Percentiles rank a stretch among this genome's conserved stretches.
Evolutionary conservation across 2,113 vertebrate genomes (phyloP).

Genomic region (Hoplias malabaricus): DNA sequence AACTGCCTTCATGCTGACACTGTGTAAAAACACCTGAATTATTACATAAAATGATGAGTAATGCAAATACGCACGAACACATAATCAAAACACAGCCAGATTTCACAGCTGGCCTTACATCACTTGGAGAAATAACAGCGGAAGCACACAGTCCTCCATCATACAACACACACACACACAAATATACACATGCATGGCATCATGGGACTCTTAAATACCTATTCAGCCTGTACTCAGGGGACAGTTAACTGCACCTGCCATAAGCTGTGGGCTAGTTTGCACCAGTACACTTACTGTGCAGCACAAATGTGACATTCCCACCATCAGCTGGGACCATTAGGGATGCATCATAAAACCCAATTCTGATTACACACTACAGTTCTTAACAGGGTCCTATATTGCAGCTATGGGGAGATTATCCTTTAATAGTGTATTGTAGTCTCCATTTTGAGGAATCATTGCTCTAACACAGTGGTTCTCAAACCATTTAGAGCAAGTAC

Average conservation of each 20-base stretch:
- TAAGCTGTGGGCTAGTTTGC: not conserved
- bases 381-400: no score
- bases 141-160: constrained; percentile 5
- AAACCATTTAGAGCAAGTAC: no score
- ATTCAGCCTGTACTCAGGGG: not conserved
- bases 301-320: not conserved
- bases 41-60: constrained; percentile 34
- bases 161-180: not conserved
- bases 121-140: constrained; percentile 44
- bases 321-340: not conserved
- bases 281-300: not conserved
- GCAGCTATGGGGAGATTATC: no score
- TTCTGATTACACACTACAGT: no score
- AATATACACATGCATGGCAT: not conserved
- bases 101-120: constrained; percentile 57
- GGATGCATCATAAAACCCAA: not conserved
- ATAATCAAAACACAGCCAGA: not conserved
- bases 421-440: no score
- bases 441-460: no score
- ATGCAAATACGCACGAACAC: not conserved
- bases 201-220: not conserved
- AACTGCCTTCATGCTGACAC: not conserved
- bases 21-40: constrained; percentile 7
- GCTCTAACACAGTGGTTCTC: no score
- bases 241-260: constrained; percentile 8